These are phyloP conservation scores for Panthera leo DNA, from an alignment of 2,113 vertebrate species.

Conservation along the genomic window DNA sequence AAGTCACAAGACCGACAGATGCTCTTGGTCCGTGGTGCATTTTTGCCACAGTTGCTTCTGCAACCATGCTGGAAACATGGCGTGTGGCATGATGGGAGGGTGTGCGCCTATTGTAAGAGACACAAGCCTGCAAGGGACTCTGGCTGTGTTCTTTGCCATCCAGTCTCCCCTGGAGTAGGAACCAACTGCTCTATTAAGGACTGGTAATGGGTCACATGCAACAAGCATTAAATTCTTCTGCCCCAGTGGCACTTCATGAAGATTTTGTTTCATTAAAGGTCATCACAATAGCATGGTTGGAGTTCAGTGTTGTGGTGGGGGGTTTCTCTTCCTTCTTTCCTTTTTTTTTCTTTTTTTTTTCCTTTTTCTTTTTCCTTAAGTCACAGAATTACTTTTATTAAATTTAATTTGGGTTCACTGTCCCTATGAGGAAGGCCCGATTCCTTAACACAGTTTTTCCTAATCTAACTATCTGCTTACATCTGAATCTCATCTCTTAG, in stretches of 20 bases:
- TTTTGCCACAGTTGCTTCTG: background rate
- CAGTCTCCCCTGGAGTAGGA: background rate
- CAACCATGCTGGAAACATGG: background rate
- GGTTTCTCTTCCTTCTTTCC: background rate
- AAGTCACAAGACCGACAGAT: background rate
- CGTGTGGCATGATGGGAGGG: background rate
- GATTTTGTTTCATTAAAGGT: background rate
- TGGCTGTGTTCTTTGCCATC: background rate
- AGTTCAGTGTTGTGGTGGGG: background rate
- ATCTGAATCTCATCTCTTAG: background rate
- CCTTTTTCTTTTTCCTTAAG: background rate
- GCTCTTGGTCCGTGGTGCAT: background rate
- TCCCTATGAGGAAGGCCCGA: background rate
- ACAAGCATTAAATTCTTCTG: background rate
- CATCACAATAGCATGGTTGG: background rate
- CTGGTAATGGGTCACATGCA: background rate
- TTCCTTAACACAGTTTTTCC: background rate
- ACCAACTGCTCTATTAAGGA: background rate
- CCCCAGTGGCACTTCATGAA: background rate
- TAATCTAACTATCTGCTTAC: background rate
- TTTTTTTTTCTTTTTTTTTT: background rate
- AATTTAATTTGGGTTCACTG: slow-evolving; percentile 1
- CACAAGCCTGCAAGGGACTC: background rate
- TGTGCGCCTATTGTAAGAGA: background rate
- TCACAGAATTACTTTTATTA: background rate